Evolutionary conservation across 2,888 invertebrate genomes (phyloP), one percentile per base, ranked within the genome.

Genomic region (Xestia rhomboidea): DNA sequence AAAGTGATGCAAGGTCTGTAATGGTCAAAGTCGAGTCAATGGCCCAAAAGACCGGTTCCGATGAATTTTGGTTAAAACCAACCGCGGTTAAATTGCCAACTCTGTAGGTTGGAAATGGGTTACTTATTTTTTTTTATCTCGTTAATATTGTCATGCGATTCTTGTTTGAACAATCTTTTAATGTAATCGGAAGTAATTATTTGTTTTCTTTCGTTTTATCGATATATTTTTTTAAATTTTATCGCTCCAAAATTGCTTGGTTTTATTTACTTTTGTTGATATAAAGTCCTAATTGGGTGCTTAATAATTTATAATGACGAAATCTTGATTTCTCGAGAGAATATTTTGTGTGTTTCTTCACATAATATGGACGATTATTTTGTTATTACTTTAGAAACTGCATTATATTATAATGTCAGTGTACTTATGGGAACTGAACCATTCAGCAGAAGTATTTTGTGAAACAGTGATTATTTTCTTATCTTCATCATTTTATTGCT

Each of bases 21-120:
- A 94, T 93, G 93, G 92, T 89, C 92, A 91, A 91, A 92, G 93
- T 93, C 92, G 91, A 90, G 95, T 95, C 95, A 93, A 91, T 93
- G 95, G 85, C 94, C 95, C 89, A 81, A 73, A 74, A 71, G 91
- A 94, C 95, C 89, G 91, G 95, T 94, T 94, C 78, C 71, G 30
- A 81, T 83, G 89, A 89, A 88, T 91, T 92, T 92, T 86, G 84
- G 88, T 89, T 86, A 81, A 89, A 89, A 90, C 90, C 90, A 91
- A 90, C 90, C 76, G 82, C 85, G 83, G 87, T 87, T 83, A 84
- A 76, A 75, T 82, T 80, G 81, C 84, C 85, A 68, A 79, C 68
- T 77, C 79, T 73, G 72, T 68, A 77, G 34, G 41, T 79, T 77
- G 77, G 46, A 70, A 76, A 82, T 87, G 79, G 73, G 80, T 82